Base-by-base conservation (phyloP, 2,113 vertebrate species). In the Calonectris borealis region DNA sequence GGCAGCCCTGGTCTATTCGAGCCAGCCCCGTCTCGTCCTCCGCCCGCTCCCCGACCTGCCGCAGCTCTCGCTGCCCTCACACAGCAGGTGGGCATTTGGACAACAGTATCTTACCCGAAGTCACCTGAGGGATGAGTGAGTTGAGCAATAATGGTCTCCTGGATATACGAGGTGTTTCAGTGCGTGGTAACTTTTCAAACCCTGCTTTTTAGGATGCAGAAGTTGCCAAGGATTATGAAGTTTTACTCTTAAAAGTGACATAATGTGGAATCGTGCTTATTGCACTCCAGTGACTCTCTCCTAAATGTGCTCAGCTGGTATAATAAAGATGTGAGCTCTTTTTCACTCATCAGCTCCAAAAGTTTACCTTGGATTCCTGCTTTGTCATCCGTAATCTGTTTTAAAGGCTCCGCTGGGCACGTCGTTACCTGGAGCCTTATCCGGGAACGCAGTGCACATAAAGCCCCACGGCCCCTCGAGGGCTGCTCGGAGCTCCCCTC, bases 291-390 rank as follows among this genome's bases (percentile, higher is more conserved):
- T 9, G 93, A 70, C 65, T 88, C 58, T 68, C 70, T 84, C 86
- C 64, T 83, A 77, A 83, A 86, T 64, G 85, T 75, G 85, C 79
- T 93, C 88, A 93, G 85, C 49, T 8, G 2, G 80, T 81, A 26
- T 49, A 76, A 76, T 93, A 92, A 96, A 86, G 88, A 76, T 13
- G 66, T 42, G 88, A 90, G 80, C 64, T 92, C 71, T 88, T 96
- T 94, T 80, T 85, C 71, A 93, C 85, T 91, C 79, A 77, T 77
- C 87, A 73, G 75, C 62, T 87, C 82, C 7, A 11, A 88, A 93
- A 95, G 94, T 93, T 90, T 90, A 81, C 93, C 88, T 93, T 88
- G 87, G 68, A 65, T 90, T 95, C 85, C 52, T 86, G 93, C 88
- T 88, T 92, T 93, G 89, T 78, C 92, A 93, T 66, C 85, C 21